Evolutionary conservation across 2,113 vertebrate genomes (phyloP).

Genomic region (Cinclus cinclus): DNA sequence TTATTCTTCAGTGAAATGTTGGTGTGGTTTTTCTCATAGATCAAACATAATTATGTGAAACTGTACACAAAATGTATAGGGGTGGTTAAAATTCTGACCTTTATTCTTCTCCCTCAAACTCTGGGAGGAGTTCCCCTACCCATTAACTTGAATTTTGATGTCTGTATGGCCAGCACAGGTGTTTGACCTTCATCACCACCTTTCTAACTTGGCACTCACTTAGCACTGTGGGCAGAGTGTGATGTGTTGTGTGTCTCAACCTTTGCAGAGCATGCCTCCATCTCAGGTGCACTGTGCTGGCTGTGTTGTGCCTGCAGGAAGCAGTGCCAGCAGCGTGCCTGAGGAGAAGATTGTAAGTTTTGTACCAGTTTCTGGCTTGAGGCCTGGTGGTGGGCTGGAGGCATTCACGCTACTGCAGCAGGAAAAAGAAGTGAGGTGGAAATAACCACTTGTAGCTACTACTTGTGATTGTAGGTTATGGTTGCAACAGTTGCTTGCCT

Average conservation of each 20-base stretch:
- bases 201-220: conserved; percentile 19
- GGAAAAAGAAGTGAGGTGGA: neutral
- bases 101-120: neutral
- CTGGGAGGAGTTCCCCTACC: neutral
- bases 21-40: neutral
- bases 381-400: conserved; percentile 64
- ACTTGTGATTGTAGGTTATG: neutral
- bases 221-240: conserved; percentile 27
- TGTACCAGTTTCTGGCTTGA: conserved; percentile 33
- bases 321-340: conserved; percentile 72
- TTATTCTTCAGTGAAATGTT: neutral
- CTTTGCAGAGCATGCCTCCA: conserved; percentile 94
- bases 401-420: neutral
- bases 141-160: neutral
- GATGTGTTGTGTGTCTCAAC: conserved; percentile 83
- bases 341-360: conserved; percentile 83
- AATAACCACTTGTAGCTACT: neutral
- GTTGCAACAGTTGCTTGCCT: neutral
- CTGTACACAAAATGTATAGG: neutral
- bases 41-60: neutral
- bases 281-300: conserved; percentile 82
- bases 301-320: conserved; percentile 80
- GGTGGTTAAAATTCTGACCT: neutral
- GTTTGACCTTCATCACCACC: neutral
- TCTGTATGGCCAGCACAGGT: neutral